Evolutionary conservation across 2,797 vertebrate genomes (phyloP).

Genomic region (Gobio occitaniae): DNA sequence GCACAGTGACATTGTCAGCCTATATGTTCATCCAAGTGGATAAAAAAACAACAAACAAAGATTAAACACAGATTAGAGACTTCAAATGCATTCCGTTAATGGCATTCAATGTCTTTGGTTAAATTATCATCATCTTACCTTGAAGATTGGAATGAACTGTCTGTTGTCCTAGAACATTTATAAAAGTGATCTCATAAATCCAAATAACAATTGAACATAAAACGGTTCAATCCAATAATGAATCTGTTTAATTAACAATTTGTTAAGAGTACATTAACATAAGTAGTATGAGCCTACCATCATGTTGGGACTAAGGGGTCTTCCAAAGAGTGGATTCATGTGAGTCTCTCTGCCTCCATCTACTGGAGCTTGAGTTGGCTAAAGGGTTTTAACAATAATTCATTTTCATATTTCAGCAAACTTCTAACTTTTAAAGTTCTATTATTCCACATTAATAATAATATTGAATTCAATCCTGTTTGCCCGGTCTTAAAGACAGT

Average conservation of each 20-base stretch:
- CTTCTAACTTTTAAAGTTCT: not conserved
- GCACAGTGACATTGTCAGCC: constrained; percentile 65
- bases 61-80: not conserved
- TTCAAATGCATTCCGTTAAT: not conserved
- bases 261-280: not conserved
- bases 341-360: not conserved
- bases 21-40: constrained; percentile 46
- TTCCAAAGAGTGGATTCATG: constrained; percentile 34
- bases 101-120: not conserved
- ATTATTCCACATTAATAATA: not conserved
- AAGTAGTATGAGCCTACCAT: constrained; percentile 24
- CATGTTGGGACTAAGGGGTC: constrained; percentile 29
- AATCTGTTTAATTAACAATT: no score
- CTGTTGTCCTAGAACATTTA: constrained; percentile 54
- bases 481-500: not conserved
- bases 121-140: constrained; percentile 55
- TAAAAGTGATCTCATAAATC: constrained; percentile 12
- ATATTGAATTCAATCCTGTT: not conserved
- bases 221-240: not conserved
- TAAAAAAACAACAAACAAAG: not conserved
- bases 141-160: constrained; percentile 62
- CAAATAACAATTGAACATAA: not conserved
- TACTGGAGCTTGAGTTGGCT: constrained; percentile 10
- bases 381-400: not conserved
- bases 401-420: not conserved